These are phyloP conservation scores for Ormyrus rosae DNA, from an alignment of 2,888 invertebrate genomes.

Conservation along the genomic window DNA sequence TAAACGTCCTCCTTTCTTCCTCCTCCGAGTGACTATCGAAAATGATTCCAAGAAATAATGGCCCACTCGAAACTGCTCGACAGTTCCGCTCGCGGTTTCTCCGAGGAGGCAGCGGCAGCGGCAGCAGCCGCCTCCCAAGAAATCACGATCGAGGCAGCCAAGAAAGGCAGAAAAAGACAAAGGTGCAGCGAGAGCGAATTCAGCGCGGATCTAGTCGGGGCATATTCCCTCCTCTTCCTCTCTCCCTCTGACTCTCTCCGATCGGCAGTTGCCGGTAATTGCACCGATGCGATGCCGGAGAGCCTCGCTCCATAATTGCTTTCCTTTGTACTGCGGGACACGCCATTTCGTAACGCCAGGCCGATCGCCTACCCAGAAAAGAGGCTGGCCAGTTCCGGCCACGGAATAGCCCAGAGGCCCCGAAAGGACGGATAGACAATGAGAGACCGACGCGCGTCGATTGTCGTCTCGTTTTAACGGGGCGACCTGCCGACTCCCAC, in stretches of 20 bases:
- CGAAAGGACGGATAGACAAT: constrained; percentile 8
- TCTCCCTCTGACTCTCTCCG: constrained; percentile 2
- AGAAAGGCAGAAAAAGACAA: not conserved
- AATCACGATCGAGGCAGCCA: not conserved
- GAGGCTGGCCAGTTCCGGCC: constrained; percentile 60
- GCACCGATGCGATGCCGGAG: constrained; percentile 40
- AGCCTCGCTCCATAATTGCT: constrained; percentile 57
- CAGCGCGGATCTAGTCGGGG: not conserved
- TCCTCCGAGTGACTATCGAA: not conserved
- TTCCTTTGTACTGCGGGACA: constrained; percentile 60
- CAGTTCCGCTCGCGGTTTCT: not conserved
- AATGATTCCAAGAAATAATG: constrained; percentile 9
- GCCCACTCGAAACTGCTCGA: constrained; percentile 7
- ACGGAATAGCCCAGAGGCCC: not conserved
- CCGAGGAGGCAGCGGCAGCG: not conserved
- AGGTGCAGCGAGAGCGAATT: constrained; percentile 7
- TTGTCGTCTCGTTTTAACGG: constrained; percentile 10
- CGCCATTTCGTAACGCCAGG: constrained; percentile 59
- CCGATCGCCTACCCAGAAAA: constrained; percentile 57
- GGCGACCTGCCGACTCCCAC: not conserved
- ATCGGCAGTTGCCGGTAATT: constrained; percentile 56
- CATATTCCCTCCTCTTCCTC: not conserved
- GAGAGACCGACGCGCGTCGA: not conserved
- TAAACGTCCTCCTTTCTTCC: not conserved
- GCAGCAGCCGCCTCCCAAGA: not conserved